These are phyloP conservation scores for Hypotaenidia okinawae DNA, from an alignment of 2,797 vertebrate genomes.

Conservation along the genomic window DNA sequence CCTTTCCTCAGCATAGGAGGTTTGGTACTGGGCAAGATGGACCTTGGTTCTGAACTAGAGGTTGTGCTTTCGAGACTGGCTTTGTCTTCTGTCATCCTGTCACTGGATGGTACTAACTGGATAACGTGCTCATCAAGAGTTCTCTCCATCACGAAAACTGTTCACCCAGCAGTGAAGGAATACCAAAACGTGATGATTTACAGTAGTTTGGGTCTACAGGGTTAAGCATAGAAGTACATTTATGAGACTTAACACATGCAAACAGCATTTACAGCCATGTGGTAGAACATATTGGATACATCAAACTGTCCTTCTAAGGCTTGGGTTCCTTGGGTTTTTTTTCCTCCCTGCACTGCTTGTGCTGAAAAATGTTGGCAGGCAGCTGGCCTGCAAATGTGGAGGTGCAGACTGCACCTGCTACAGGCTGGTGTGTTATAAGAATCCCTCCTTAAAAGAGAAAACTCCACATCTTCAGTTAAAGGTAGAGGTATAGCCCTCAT, in stretches of 20 bases:
- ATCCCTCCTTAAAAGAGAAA: not conserved
- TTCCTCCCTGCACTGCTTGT: not conserved
- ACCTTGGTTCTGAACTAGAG: not conserved
- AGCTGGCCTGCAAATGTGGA: not conserved
- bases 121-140: not conserved
- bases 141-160: not conserved
- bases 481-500: not conserved
- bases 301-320: not conserved
- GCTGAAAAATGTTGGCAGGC: not conserved
- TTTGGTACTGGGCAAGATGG: not conserved
- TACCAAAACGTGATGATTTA: not conserved
- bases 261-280: constrained; percentile 14
- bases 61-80: not conserved
- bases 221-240: not conserved
- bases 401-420: not conserved
- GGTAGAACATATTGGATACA: constrained; percentile 13
- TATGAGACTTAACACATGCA: not conserved
- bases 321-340: not conserved
- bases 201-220: not conserved
- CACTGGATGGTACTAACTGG: not conserved
- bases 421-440: not conserved
- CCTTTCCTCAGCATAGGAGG: not conserved
- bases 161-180: accelerated
- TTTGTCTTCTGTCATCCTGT: not conserved
- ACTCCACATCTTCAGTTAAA: not conserved